A percentile compares a stretch with the other conserved stretches of the same genome.
Evolutionary conservation across 2,888 invertebrate genomes (phyloP).

Genomic region (Podabrus alpinus): DNA sequence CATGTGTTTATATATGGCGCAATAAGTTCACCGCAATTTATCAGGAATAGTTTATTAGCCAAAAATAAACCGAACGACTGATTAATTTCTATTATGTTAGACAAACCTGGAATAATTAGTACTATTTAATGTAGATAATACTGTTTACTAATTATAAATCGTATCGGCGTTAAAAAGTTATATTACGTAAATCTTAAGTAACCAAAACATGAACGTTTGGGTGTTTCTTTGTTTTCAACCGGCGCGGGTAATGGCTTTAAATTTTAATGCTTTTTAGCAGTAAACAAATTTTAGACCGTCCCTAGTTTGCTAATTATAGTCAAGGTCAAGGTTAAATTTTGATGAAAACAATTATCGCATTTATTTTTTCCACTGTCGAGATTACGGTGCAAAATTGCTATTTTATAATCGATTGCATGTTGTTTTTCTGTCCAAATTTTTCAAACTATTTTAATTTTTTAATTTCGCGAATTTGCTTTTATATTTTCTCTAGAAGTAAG

Average conservation of each 20-base stretch:
- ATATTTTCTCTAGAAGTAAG: no score
- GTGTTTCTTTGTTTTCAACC: neutral
- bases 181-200: neutral
- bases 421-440: neutral
- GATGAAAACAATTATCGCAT: constrained; percentile 27
- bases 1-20: neutral
- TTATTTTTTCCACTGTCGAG: constrained; percentile 15
- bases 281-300: constrained; percentile 31
- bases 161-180: neutral
- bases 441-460: neutral
- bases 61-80: neutral
- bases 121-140: neutral
- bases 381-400: neutral
- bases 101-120: neutral
- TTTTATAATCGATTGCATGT: neutral
- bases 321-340: constrained; percentile 35
- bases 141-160: neutral
- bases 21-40: constrained; percentile 1
- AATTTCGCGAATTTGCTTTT: neutral
- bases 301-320: constrained; percentile 35
- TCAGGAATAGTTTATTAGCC: neutral
- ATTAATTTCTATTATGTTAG: neutral
- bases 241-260: constrained; percentile 12
- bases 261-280: constrained; percentile 13
- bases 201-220: neutral